Base-by-base conservation (phyloP, 2,888 invertebrate genomes). In the Melitaea athalia region DNA sequence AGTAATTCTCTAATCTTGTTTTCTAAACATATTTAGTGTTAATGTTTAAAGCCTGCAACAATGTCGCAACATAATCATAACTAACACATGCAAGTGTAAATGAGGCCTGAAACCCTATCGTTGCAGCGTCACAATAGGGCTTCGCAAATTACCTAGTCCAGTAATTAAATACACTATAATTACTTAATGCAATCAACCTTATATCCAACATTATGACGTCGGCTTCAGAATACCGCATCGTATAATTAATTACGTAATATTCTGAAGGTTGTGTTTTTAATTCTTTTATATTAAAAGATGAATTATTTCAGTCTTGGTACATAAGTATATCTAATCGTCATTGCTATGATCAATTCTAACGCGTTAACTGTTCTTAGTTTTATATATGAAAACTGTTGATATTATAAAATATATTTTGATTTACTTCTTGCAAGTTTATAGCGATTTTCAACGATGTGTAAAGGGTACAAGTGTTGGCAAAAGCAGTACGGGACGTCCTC, bases 151-250 rank as follows among this genome's bases (percentile, higher is more conserved):
- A 91, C 89, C 90, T 83, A 80, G 82, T 81, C 78, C 81, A 78
- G 86, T 91, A 91, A 92, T 92, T 91, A 92, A 89, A 90, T 91
- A 90, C 88, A 81, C 77, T 84, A 84, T 90, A 88, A 91, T 90
- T 91, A 89, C 85, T 88, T 89, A 89, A 89, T 89, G 87, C 88
- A 89, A 87, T 87, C 88, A 87, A 83, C 79, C 76, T 77, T 63
- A 64, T 47, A 64, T 70, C 68, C 45, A 66, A 60, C 60, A 55
- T 17, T 65, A 52, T 55, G 33, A 55, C 53, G 31, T 42, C 57
- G 15, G 15, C 42, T 15, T 42, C 42, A 42, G 38, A 57, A 42
- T 15, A 15, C 42, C 42, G 11, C 55, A 6, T 10, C 11, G n/a
- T 55, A 3, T 33, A 55, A 57, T 14, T 11, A 42, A 57, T 33